Base-by-base conservation (phyloP, 2,888 invertebrate genomes). In the Harmothoe impar region DNA sequence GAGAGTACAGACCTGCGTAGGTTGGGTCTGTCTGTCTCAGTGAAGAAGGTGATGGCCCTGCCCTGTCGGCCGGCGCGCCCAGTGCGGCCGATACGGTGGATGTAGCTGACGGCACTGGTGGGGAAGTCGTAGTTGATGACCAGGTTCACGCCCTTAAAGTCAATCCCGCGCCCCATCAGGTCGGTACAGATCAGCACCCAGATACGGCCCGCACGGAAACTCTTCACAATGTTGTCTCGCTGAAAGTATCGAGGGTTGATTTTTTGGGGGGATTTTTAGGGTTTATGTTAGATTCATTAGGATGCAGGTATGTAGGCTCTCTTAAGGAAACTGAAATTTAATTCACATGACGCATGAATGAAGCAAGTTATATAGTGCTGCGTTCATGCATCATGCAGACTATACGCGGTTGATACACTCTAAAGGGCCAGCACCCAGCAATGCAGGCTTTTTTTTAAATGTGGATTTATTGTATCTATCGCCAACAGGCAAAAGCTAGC, bases 51-150 rank as follows among this genome's bases (percentile, higher is more conserved):
- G 84, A 99, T 96, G 0, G 99, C 98, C 94, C 97, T 97, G 0
- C 99, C 99, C 84, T 99, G 99, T 92, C 99, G 97, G 0, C 99
- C 99, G 0, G 99, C 99, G 89, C 99, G 97, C 54, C 90, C 90
- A 25, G 90, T 90, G 29, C 89, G 62, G 35, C 98, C 98, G 92
- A 96, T 95, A 91, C 95, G 93, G 92, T 96, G 95, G 23, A 96
- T 95, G 92, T 95, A 96, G 89, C 94, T 94, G 90, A 95, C 93
- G 72, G 95, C 94, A 92, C 94, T 95, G 92, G 94, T 94, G 29
- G 99, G 99, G 96, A 99, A 98, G 96, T 99, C 99, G 95, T 99
- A 99, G 96, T 99, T 99, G 93, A 99, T 97, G 52, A 99, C 99
- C 51, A 99, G 96, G 96, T 98, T 99, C 85, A 99, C 98, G 0